These are phyloP conservation scores for Palloptera scutellata DNA, from an alignment of 2,888 invertebrate species.

Conservation along the genomic window DNA sequence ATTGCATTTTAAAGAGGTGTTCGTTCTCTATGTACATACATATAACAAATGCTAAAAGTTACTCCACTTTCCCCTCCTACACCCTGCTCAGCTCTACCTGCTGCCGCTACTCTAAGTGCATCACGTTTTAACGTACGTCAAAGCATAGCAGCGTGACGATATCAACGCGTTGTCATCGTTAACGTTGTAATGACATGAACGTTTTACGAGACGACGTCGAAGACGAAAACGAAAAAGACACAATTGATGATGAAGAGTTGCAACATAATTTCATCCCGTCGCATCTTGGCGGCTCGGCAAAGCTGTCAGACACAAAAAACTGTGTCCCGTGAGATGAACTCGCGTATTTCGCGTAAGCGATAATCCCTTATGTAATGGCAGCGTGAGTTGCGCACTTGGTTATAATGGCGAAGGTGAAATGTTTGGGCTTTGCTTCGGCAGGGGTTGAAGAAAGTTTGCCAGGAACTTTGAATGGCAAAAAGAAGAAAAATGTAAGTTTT, in stretches of 20 bases:
- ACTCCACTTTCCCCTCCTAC: too few relatives aligned
- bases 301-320: neutral
- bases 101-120: neutral
- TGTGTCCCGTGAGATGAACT: neutral
- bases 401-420: neutral
- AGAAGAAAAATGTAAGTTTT: neutral
- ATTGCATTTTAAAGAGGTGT: conserved; percentile 27
- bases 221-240: too few relatives aligned
- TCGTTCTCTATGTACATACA: neutral
- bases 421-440: too few relatives aligned
- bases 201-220: neutral
- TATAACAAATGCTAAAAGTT: neutral
- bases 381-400: neutral
- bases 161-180: conserved; percentile 3
- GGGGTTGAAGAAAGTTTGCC: neutral
- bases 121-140: neutral
- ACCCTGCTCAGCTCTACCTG: too few relatives aligned
- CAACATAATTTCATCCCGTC: too few relatives aligned
- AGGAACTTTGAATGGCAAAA: neutral
- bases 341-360: conserved; percentile 5
- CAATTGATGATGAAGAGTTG: too few relatives aligned
- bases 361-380: neutral
- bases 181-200: neutral
- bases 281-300: neutral
- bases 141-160: neutral